Evolutionary conservation across 2,113 vertebrate species (phyloP), one percentile per base, ranked within the genome.

Genomic region (Tragelaphus buxtoni): DNA sequence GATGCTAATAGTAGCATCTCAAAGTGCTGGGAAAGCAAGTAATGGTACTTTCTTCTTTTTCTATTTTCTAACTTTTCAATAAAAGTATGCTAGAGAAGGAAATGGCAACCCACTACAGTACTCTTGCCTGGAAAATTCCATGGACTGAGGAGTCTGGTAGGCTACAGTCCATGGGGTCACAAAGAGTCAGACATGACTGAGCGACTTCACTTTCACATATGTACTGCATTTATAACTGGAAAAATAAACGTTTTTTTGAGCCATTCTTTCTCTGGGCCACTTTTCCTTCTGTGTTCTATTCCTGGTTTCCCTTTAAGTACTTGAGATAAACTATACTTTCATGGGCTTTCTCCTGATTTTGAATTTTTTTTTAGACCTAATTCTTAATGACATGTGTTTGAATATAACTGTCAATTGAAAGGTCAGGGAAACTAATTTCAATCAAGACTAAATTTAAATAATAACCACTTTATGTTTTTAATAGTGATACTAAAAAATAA

Each of bases 381-480:
- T 92, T 86, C 74, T 49, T 60, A 89, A 47, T 32, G 16, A 65
- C 14, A 81, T 56, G 42, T 84, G 26, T 81, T 94, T 47, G n/a
- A 82, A 35, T 91, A 87, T 65, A 90, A 96, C 7, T 89, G 12
- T 65, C 61, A 74, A n/a, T 32, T 87, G 76, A 81, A 95, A 96
- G 56, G 14, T 81, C 58, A 95, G 26, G 18, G 69, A 76, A 94
- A 91, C 22, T 86, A 80, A 90, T 90, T 96, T 87, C 47, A 91
- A 18, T 47, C 82, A 13, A 55, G 22, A 90, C 28, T 88, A 96
- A 84, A 87, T 77, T 49, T 79, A 61, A 94, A 91, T 87, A 93
- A 95, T 79, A 88, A 63, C 80, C 5, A 53, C 26, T 20, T 49
- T 80, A 63, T 85, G 56, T 80, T 85, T 91, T 95, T 30, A 92